phyloP scores from a whole-genome alignment of 2,113 vertebrate genomes.

The Nerophis lumbriciformis region DNA sequence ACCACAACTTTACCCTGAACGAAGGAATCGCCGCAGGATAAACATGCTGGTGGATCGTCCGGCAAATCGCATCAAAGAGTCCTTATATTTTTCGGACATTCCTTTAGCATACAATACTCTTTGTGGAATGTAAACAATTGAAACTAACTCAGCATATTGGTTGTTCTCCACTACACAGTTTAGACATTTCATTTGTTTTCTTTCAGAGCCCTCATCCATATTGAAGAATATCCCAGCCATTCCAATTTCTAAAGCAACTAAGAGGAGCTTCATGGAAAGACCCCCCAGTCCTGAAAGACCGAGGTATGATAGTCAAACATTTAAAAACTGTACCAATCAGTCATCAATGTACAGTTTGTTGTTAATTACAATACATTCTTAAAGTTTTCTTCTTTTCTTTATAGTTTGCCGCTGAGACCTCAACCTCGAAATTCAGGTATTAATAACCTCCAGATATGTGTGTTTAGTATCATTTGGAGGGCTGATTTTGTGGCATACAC shows the following conservation, averaged over 20 bases:
- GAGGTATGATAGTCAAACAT: constrained; percentile 47
- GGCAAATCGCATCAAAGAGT: too few species aligned
- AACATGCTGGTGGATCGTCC: too few species aligned
- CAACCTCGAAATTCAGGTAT: constrained; percentile 69
- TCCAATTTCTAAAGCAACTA: constrained; percentile 78
- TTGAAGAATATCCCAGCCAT: constrained; percentile 70
- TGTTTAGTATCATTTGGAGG: background rate
- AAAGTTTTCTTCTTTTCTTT: constrained; percentile 15
- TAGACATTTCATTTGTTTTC: background rate
- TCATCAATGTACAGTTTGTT: too few species aligned
- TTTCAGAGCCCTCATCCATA: constrained; percentile 57
- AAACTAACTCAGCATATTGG: background rate
- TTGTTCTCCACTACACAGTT: background rate
- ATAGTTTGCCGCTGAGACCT: constrained; percentile 68
- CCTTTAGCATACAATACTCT: background rate
- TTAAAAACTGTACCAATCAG: background rate
- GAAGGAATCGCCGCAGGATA: too few species aligned
- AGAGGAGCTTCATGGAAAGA: constrained; percentile 75
- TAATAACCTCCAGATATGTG: background rate
- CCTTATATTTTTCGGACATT: too few species aligned
- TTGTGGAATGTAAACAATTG: background rate
- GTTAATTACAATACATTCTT: background rate
- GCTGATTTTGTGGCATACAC: background rate
- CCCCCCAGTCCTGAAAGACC: constrained; percentile 71
- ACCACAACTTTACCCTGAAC: too few species aligned